phyloP scores from a whole-genome alignment of 2,888 invertebrate genomes.

The Acronicta psi region DNA sequence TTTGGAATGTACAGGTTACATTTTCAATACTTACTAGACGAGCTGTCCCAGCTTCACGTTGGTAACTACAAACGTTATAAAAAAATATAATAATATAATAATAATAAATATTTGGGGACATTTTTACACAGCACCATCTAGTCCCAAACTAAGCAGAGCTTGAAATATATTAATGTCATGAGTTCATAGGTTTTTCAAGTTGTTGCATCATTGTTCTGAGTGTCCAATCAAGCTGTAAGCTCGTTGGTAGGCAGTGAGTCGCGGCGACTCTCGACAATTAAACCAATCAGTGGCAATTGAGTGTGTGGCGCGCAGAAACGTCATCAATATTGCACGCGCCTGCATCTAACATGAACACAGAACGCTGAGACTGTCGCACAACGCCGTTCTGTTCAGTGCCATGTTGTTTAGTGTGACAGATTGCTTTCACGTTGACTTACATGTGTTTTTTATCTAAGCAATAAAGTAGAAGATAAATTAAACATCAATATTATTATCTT shows the following conservation, averaged over 20 bases:
- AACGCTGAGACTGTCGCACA: not conserved
- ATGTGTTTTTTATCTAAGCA: conserved; percentile 8
- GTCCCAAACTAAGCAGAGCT: too few relatives aligned
- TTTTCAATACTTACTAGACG: not conserved
- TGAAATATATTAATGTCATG: too few relatives aligned
- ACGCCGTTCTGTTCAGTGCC: not conserved
- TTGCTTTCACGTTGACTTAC: conserved; percentile 19
- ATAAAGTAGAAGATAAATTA: conserved; percentile 11
- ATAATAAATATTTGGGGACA: too few relatives aligned
- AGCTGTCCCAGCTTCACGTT: too few relatives aligned
- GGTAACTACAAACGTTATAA: too few relatives aligned
- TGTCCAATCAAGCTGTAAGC: not conserved
- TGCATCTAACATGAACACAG: too few relatives aligned
- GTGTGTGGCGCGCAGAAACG: conserved; percentile 2
- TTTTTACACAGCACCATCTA: too few relatives aligned
- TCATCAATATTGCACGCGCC: conserved; percentile 2
- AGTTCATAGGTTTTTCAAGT: not conserved
- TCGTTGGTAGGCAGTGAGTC: not conserved
- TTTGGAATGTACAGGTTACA: not conserved
- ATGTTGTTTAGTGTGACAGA: conserved; percentile 1
- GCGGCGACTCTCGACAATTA: conserved; percentile 37
- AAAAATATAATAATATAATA: too few relatives aligned
- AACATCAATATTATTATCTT: conserved; percentile 6
- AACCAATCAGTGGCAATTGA: conserved; percentile 49
- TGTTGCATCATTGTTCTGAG: not conserved